Percentiles rank a stretch among this genome's conserved stretches.
phyloP scores from a whole-genome alignment of 2,888 invertebrate species.

The Cepaea hortensis region DNA sequence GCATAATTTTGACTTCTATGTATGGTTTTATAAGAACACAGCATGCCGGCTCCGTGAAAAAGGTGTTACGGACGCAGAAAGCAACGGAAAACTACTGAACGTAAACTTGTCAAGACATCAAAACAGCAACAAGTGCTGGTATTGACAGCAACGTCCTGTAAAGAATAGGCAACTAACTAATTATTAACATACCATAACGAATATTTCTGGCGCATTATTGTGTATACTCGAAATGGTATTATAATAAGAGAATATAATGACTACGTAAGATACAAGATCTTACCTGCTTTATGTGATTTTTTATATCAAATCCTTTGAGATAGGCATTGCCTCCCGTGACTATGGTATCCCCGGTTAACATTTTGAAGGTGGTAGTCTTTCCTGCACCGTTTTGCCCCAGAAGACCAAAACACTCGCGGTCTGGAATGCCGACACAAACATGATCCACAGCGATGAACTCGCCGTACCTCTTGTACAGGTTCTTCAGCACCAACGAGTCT shows the following conservation, averaged over 20 bases:
- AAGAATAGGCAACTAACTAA: no score
- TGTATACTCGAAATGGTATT: no score
- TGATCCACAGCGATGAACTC: conserved; percentile 73
- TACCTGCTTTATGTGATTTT: conserved; percentile 61
- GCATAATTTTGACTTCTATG: no score
- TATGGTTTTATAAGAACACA: no score
- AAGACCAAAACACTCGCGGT: conserved; percentile 86
- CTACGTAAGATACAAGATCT: neutral
- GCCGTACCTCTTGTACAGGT: conserved; percentile 85
- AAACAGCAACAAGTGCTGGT: no score
- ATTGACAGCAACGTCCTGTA: no score
- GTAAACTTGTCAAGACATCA: no score
- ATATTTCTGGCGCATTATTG: neutral
- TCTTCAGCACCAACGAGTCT: conserved; percentile 65
- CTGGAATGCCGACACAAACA: conserved; percentile 69
- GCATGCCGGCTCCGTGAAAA: no score
- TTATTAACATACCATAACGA: no score
- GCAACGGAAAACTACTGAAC: no score
- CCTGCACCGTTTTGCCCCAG: conserved; percentile 91
- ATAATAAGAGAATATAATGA: no score
- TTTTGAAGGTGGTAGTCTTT: conserved; percentile 90
- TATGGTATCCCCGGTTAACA: conserved; percentile 79
- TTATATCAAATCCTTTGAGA: conserved; percentile 75
- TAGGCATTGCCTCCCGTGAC: conserved; percentile 79
- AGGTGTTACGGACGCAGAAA: no score